These are phyloP conservation scores for Agrotis clavis DNA, from an alignment of 2,888 invertebrate genomes.

Conservation along the genomic window DNA sequence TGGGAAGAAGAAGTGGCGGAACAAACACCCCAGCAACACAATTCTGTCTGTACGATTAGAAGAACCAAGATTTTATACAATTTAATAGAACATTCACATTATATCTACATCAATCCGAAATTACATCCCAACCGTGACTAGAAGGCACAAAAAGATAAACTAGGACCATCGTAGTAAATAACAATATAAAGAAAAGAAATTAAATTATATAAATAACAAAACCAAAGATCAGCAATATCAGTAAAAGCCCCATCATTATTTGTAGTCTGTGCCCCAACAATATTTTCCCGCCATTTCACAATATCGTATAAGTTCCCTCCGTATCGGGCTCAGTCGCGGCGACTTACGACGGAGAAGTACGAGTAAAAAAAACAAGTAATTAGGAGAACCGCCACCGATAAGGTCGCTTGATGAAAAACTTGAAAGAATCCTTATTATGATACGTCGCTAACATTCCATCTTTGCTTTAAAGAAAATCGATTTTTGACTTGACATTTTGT, in stretches of 20 bases:
- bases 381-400: conserved; percentile 64
- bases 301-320: conserved; percentile 44
- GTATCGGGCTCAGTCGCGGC: conserved; percentile 35
- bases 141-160: no score
- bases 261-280: conserved; percentile 22
- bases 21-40: no score
- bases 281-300: conserved; percentile 42
- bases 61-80: no score
- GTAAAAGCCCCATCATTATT: conserved; percentile 14
- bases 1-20: no score
- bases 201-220: no score
- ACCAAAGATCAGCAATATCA: no score
- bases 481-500: conserved; percentile 46
- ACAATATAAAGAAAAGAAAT: no score
- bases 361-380: conserved; percentile 66
- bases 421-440: conserved; percentile 73
- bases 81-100: no score
- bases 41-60: no score
- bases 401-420: conserved; percentile 70
- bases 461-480: conserved; percentile 59
- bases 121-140: no score
- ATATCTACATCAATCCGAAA: no score
- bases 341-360: conserved; percentile 37
- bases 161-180: no score
- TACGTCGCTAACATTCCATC: conserved; percentile 67